Evolutionary conservation across 2,888 invertebrate genomes (phyloP).

Genomic region (Horisme vitalbata): DNA sequence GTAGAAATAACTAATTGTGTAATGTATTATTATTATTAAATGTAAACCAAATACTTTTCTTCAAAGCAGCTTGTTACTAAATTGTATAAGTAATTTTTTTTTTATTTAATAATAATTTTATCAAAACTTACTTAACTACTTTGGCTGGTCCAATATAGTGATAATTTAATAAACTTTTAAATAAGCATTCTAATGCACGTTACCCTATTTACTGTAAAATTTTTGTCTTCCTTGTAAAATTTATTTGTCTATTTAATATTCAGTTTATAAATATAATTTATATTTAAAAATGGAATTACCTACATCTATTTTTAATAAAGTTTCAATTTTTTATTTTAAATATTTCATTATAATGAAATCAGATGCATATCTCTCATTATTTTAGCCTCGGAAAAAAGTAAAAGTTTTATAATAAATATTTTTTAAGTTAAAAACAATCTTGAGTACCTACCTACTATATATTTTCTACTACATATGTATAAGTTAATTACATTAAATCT

Average conservation of each 20-base stretch:
- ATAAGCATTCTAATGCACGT: too few species aligned
- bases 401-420: not conserved
- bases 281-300: too few species aligned
- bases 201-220: too few species aligned
- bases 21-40: constrained; percentile 30
- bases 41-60: constrained; percentile 20
- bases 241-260: too few species aligned
- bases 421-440: too few species aligned
- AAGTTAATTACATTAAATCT: constrained; percentile 10
- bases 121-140: constrained; percentile 12
- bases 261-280: too few species aligned
- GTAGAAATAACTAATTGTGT: constrained; percentile 46
- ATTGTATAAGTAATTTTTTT: constrained; percentile 26
- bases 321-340: too few species aligned
- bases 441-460: not conserved
- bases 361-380: constrained; percentile 11
- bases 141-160: constrained; percentile 54
- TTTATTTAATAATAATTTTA: not conserved
- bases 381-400: not conserved
- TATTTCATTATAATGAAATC: too few species aligned
- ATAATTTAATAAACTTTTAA: constrained; percentile 2
- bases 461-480: too few species aligned
- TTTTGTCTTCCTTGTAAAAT: too few species aligned
- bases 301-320: too few species aligned
- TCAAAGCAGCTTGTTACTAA: constrained; percentile 37